Base-by-base conservation (phyloP, 2,888 invertebrate genomes). In the Oscheius myriophilus region DNA sequence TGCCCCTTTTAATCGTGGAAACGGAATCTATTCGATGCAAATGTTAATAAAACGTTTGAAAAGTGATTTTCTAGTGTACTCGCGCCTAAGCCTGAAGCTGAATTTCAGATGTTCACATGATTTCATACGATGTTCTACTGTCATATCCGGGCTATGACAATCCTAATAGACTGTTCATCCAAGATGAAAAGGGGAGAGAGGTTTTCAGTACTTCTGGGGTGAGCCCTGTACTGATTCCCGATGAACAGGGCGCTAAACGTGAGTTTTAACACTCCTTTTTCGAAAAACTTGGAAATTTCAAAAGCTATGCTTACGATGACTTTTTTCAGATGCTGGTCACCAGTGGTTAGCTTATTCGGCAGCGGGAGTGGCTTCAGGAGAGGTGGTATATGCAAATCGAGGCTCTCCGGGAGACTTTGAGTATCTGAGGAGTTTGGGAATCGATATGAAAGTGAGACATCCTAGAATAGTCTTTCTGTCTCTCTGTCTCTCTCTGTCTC, bases 341-440 rank as follows among this genome's bases (percentile, higher is more conserved):
- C 86, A 85, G 71, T 86, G 86, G 86, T 59, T 86, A 14, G 86
- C 86, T 0, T 86, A 80, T 58, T 69, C 82, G 18, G 83, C 74
- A 1, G 68, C 80, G 26, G 86, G 85, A 33, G 71, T 61, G 1
- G 81, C 75, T 1, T 72, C 76, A 9, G 82, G 80, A 1, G 83
- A 83, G 9, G 70, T 81, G n/a, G 84, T 86, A 18, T 86, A 84
- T 66, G 70, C 72, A 21, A 82, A 86, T 67, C 74, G 75, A 41
- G 86, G 86, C 39, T 67, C 71, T 16, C 67, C 61, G 2, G 71
- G 77, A 18, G 85, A 85, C 58, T 86, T 85, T 69, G 79, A 81
- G 46, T 68, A 73, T 12, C 64, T 85, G 12, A 74, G 79, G 51
- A 67, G 80, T 39, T 70, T 78, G 74, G 80, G 81, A n/a, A 72